Evolutionary conservation across 1,140 invertebrate genomes (phyloP).

Genomic region (Monomorium pharaonis): DNA sequence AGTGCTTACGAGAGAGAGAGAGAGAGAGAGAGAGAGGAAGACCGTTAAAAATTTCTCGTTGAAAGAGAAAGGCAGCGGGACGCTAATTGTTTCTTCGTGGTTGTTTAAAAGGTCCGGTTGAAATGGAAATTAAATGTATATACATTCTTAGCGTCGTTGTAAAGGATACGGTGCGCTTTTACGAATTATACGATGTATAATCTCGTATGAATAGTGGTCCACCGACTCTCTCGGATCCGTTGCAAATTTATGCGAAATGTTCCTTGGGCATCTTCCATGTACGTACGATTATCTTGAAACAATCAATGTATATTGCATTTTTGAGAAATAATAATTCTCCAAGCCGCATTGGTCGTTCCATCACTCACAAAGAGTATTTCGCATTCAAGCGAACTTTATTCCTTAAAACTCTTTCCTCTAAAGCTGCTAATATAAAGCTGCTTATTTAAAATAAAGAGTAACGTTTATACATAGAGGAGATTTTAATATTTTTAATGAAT

Average conservation of each 20-base stretch:
- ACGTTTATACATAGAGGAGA: not conserved
- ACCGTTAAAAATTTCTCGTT: constrained; percentile 23
- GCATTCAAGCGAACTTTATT: not conserved
- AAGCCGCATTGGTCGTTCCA: not conserved
- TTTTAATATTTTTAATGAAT: constrained; percentile 30
- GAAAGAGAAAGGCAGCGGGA: not conserved
- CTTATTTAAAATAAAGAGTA: constrained; percentile 11
- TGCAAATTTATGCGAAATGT: constrained; percentile 5
- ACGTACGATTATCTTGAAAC: not conserved
- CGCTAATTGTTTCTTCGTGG: constrained; percentile 12
- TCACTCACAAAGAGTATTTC: not conserved
- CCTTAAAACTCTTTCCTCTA: not conserved
- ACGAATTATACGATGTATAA: constrained; percentile 8
- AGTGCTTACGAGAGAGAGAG: not conserved
- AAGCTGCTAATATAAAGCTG: not conserved
- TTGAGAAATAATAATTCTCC: not conserved
- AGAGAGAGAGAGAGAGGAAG: not conserved
- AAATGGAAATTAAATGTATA: constrained; percentile 13
- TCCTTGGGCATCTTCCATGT: constrained; percentile 20
- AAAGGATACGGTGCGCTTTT: not conserved
- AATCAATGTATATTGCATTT: not conserved
- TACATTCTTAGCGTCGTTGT: not conserved
- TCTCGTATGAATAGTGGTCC: constrained; percentile 24
- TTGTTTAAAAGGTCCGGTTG: constrained; percentile 12
- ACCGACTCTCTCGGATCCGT: constrained; percentile 30